phyloP scores from a whole-genome alignment of 2,888 invertebrate genomes.

The Spilarctia lutea region DNA sequence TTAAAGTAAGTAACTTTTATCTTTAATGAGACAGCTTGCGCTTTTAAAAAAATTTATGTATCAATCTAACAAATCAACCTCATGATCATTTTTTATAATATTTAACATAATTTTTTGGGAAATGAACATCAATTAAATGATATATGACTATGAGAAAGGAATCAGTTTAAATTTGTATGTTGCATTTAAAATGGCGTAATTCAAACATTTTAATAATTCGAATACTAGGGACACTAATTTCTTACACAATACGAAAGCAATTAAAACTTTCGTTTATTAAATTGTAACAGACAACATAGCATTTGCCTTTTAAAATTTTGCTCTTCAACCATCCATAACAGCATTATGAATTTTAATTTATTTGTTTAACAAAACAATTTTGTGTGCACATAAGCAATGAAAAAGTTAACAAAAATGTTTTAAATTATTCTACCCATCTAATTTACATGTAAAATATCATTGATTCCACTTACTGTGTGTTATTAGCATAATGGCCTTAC shows the following conservation, averaged over 20 bases:
- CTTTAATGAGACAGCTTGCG: not conserved
- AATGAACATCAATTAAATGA: not conserved
- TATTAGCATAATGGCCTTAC: constrained; percentile 17
- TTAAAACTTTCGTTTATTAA: not conserved
- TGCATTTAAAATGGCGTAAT: not conserved
- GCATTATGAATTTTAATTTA: not conserved
- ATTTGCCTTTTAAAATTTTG: not conserved
- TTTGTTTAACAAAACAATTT: not conserved
- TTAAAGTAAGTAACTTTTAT: not conserved
- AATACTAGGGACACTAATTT: not conserved
- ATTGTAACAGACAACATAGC: not conserved
- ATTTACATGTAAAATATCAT: not conserved
- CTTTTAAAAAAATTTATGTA: not conserved
- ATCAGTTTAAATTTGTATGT: not conserved
- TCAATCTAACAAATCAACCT: not conserved
- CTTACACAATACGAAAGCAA: not conserved
- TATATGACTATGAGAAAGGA: not conserved
- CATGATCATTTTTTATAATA: no score
- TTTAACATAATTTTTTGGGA: no score
- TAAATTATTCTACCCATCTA: not conserved
- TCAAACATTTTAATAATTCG: not conserved
- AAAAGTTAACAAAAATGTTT: not conserved
- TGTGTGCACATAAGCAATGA: not conserved
- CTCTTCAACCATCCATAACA: not conserved
- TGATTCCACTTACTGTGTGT: constrained; percentile 3